A percentile compares a stretch with the other conserved stretches of the same genome.
Evolutionary conservation across 2,888 invertebrate genomes (phyloP).

Genomic region (Emesis russula): DNA sequence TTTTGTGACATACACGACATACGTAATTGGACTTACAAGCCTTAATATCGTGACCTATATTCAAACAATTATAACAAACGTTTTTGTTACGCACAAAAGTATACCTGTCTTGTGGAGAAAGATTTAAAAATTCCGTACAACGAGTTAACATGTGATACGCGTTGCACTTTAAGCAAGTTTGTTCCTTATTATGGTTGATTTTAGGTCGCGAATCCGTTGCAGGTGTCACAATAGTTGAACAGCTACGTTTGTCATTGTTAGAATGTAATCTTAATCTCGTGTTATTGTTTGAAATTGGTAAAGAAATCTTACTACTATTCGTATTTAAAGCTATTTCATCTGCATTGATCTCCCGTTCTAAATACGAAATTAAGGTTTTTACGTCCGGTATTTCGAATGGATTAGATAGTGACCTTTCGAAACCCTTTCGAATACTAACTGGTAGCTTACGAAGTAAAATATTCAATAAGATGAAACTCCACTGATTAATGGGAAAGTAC

Average conservation of each 20-base stretch:
- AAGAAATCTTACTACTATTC: no score
- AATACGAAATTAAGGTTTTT: conserved; percentile 1
- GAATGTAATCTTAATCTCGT: no score
- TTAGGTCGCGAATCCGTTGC: neutral
- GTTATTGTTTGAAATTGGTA: no score
- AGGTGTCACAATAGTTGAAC: no score
- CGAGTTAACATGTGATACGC: neutral
- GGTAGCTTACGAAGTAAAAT: conserved; percentile 4
- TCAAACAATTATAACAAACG: conserved; percentile 24
- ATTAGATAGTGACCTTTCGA: conserved; percentile 6
- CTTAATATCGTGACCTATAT: conserved; percentile 20
- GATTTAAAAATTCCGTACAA: neutral
- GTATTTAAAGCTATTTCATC: neutral
- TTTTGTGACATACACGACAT: neutral
- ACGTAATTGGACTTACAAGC: neutral
- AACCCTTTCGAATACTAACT: neutral
- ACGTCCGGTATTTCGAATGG: neutral
- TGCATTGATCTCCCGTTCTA: neutral
- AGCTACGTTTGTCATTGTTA: no score
- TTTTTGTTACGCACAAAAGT: conserved; percentile 6
- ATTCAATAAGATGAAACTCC: neutral
- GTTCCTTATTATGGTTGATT: neutral
- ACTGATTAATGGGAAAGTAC: neutral
- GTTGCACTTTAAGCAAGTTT: neutral
- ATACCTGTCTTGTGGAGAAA: neutral